phyloP scores from a whole-genome alignment of 35 echinoderm and acorn worm species.

The Ophiothrix spiculata region DNA sequence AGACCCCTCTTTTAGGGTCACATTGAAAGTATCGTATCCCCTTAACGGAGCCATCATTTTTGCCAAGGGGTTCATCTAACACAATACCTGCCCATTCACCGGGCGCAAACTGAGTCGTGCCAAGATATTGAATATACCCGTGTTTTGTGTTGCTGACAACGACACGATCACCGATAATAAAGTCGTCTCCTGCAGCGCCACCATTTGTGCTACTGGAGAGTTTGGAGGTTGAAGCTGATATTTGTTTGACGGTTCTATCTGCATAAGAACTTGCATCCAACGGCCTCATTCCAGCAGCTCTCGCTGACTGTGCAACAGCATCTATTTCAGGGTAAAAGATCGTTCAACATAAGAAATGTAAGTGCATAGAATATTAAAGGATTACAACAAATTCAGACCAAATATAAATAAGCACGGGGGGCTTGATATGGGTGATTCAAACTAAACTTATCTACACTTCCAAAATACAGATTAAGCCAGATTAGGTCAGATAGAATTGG shows the following conservation, averaged over 20 bases:
- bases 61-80: constrained; percentile 80
- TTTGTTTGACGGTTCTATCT: constrained; percentile 57
- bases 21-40: constrained; percentile 97
- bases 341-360: too few relatives aligned
- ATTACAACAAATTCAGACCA: too few relatives aligned
- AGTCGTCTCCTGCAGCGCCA: constrained; percentile 54
- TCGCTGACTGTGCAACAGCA: constrained; percentile 89
- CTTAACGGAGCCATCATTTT: constrained; percentile 96
- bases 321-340: too few relatives aligned
- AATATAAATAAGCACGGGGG: too few relatives aligned
- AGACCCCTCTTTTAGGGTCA: constrained; percentile 89
- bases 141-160: constrained; percentile 88
- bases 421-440: too few relatives aligned
- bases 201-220: constrained; percentile 31
- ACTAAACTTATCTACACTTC: too few relatives aligned
- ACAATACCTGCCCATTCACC: constrained; percentile 96
- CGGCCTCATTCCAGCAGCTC: constrained; percentile 78
- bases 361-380: too few relatives aligned
- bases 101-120: constrained; percentile 80
- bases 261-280: constrained; percentile 75
- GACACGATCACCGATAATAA: constrained; percentile 87
- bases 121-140: constrained; percentile 91
- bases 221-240: constrained; percentile 28
- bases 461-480: too few relatives aligned
- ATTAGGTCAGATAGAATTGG: too few relatives aligned